Conservation (phyloP, 2,888 invertebrate species). For the Margaritifera margaritifera region DNA sequence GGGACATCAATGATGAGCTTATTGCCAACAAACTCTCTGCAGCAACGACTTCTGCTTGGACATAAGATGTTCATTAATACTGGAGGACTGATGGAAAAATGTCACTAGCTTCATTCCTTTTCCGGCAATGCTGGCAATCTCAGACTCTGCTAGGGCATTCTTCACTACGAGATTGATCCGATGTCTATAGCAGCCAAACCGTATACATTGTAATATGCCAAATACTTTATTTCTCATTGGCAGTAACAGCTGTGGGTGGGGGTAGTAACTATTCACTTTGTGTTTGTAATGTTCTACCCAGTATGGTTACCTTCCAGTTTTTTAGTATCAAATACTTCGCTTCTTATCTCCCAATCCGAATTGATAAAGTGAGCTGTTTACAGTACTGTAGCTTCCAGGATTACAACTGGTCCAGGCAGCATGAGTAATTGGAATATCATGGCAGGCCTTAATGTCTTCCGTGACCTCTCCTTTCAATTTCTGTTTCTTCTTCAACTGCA, state of each 20-base stretch:
- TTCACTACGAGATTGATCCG: conserved; percentile 30
- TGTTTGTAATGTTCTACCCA: too few relatives aligned
- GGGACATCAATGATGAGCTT: conserved; percentile 24
- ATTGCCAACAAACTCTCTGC: conserved; percentile 1
- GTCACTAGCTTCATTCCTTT: conserved; percentile 18
- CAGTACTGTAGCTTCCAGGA: too few relatives aligned
- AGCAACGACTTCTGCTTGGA: conserved; percentile 13
- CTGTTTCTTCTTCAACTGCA: not conserved
- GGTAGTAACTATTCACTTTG: too few relatives aligned
- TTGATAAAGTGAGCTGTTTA: too few relatives aligned
- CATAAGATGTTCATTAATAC: conserved; percentile 14
- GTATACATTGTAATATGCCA: conserved; percentile 14
- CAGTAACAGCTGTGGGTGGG: conserved; percentile 15
- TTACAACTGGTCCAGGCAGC: too few relatives aligned
- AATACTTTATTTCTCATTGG: conserved; percentile 20
- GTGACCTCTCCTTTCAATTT: not conserved
- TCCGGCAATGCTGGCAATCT: conserved; percentile 5
- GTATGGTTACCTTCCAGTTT: too few relatives aligned
- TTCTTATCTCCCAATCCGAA: too few relatives aligned
- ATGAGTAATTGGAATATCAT: not conserved
- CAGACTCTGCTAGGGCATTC: conserved; percentile 11
- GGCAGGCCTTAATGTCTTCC: not conserved
- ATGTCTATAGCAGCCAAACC: conserved; percentile 37
- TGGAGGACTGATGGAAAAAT: conserved; percentile 24
- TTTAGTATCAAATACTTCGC: too few relatives aligned